phyloP scores from a whole-genome alignment of 2,888 invertebrate genomes.

The Caenorhabditis sp. region DNA sequence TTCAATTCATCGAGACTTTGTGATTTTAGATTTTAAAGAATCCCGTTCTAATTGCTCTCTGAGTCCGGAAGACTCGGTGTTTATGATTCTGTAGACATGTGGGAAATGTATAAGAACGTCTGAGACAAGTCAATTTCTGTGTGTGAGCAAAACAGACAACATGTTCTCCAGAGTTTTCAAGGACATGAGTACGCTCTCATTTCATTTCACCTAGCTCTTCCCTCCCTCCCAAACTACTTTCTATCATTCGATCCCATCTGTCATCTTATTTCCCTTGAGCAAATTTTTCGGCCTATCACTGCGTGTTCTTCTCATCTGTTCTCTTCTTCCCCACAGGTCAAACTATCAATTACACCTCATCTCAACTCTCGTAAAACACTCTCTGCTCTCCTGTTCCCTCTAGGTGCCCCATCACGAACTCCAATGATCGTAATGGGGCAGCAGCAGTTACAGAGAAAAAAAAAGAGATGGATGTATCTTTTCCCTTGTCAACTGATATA shows the following conservation, averaged over 20 bases:
- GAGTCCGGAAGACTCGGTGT: conserved; percentile 26
- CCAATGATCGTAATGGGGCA: background rate
- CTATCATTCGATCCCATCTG: conserved; percentile 35
- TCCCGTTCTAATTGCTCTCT: conserved; percentile 40
- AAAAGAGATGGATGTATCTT: too few relatives aligned
- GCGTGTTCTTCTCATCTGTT: conserved; percentile 38
- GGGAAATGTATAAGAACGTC: conserved; percentile 19
- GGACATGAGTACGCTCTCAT: conserved; percentile 45
- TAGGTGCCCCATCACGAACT: conserved; percentile 20
- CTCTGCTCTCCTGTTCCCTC: background rate
- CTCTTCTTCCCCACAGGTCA: conserved; percentile 57
- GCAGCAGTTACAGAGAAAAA: background rate
- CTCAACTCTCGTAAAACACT: conserved; percentile 20
- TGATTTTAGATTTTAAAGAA: conserved; percentile 45
- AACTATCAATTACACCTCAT: conserved; percentile 60
- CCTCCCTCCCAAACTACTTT: conserved; percentile 16
- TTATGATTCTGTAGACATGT: conserved; percentile 48
- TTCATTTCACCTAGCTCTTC: conserved; percentile 31
- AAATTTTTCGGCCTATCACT: background rate
- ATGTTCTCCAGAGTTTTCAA: conserved; percentile 14
- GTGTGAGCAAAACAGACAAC: conserved; percentile 11
- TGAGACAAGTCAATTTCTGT: background rate
- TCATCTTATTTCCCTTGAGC: conserved; percentile 33
- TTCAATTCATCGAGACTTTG: conserved; percentile 6
- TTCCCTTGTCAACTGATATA: conserved; percentile 50